These are phyloP conservation scores for Enoplosus armatus DNA, from an alignment of 2,797 vertebrate genomes.

Conservation along the genomic window DNA sequence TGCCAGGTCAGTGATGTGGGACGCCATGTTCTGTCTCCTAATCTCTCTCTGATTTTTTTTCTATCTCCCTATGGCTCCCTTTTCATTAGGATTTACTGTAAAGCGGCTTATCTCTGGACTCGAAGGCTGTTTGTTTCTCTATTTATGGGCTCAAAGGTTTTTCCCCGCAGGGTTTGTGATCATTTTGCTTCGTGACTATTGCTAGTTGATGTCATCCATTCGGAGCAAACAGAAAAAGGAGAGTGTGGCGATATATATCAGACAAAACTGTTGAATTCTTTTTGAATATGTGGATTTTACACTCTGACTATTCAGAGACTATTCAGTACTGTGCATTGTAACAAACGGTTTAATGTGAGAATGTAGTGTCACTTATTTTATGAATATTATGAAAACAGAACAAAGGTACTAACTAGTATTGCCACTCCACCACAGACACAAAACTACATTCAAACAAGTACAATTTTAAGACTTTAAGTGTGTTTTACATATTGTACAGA, in stretches of 20 bases:
- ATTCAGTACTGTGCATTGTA: neutral
- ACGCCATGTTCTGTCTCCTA: conserved; percentile 53
- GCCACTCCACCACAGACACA: neutral
- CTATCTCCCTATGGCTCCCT: conserved; percentile 41
- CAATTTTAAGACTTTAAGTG: neutral
- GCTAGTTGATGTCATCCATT: conserved; percentile 15
- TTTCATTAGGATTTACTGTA: conserved; percentile 75
- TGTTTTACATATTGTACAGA: neutral
- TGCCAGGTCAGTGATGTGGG: conserved; percentile 49
- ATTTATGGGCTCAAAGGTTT: conserved; percentile 50
- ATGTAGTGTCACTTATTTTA: neutral
- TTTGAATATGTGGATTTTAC: neutral
- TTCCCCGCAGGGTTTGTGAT: conserved; percentile 31
- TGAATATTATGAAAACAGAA: neutral
- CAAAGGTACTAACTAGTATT: neutral
- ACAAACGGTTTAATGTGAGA: neutral
- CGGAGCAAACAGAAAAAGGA: conserved; percentile 1
- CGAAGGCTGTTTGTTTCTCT: conserved; percentile 57
- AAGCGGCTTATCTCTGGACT: conserved; percentile 78
- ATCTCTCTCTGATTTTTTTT: conserved; percentile 38
- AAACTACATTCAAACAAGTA: too few species aligned
- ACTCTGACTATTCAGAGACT: neutral
- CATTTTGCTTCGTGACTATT: conserved; percentile 11
- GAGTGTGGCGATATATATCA: neutral
- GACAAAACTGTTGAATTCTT: neutral